Percentiles rank a stretch among this genome's conserved stretches.
Evolutionary conservation across 2,113 vertebrate species (phyloP).

Genomic region (Choloepus hoffmanni): DNA sequence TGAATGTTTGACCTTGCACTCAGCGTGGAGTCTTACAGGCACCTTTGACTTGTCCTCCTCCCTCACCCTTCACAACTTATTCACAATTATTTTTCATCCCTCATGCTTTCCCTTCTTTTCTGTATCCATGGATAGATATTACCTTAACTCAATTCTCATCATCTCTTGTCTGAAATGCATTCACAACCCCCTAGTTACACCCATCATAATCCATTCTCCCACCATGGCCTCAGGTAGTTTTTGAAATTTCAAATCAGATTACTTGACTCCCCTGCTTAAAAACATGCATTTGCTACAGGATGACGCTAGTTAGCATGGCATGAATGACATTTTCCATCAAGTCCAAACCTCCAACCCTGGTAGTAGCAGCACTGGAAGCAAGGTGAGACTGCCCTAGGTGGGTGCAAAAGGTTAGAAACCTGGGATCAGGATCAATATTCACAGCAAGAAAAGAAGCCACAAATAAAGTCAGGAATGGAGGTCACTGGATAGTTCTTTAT

Average conservation of each 20-base stretch:
- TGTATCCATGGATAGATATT: neutral
- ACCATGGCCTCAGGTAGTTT: neutral
- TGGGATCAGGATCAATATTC: fast-evolving
- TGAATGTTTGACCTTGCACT: neutral
- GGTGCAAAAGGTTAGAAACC: no score
- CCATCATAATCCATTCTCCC: neutral
- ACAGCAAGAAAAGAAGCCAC: fast-evolving
- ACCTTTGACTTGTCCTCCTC: no score
- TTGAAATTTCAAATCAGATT: neutral
- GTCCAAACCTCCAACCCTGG: neutral
- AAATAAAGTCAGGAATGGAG: neutral
- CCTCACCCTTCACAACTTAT: neutral
- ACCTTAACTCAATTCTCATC: neutral
- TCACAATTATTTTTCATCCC: neutral
- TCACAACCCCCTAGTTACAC: neutral
- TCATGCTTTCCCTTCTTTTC: neutral
- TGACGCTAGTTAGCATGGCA: neutral
- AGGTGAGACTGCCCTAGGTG: fast-evolving
- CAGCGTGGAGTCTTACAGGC: no score
- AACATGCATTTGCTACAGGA: neutral
- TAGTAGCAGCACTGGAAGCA: fast-evolving
- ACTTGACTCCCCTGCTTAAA: neutral
- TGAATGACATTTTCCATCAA: neutral
- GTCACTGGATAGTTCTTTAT: neutral
- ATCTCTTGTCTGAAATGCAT: neutral